Evolutionary conservation across 2,797 vertebrate genomes (phyloP), one percentile per base, ranked within the genome.

Genomic region (Acanthis flammea): DNA sequence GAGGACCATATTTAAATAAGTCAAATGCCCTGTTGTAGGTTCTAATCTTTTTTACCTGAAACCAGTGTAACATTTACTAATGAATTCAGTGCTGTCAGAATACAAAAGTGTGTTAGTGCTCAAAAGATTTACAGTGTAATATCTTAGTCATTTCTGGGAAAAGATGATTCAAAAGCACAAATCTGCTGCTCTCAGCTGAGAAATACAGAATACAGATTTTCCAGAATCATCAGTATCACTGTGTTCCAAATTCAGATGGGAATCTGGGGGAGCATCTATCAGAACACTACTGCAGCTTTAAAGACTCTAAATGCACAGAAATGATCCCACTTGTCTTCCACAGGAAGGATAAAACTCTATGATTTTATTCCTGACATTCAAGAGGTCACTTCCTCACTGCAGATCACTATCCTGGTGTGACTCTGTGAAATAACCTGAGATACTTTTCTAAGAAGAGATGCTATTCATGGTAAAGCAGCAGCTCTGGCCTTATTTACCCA

Each of bases 161-260:
- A 88, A 63, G 24, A 66, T 22, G 51, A 86, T 76, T 91, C 91
- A 78, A 68, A 95, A 84, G 48, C 63, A 72, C 42, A 87, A 82
- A 85, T 71, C 65, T 90, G 85, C 61, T 85, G 75, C 61, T 96
- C 82, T 96, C 81, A 92, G 75, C 79, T 70, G 63, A 95, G 84
- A 86, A 94, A 87, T 65, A 60, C 6, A 89, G 50, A 66, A 41
- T 58, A 37, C 35, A 86, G 50, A 90, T 75, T 91, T 95, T 92
- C 92, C 85, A 94, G 91, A 96, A 92, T 87, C 67, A 80, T 86
- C 84, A 75, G 62, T 68, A 93, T 25, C 4, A 0, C 51, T 72
- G 21, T 62, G 35, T 94, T 97, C 88, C 47, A 85, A 60, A 91
- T 66, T 91, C 86, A 63, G 48, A 51, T 92, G 82, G 76, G 91